Percentiles rank a stretch among this genome's conserved stretches.
Conservation (phyloP, 2,888 invertebrate genomes). For the Linnaemya tessellans region DNA sequence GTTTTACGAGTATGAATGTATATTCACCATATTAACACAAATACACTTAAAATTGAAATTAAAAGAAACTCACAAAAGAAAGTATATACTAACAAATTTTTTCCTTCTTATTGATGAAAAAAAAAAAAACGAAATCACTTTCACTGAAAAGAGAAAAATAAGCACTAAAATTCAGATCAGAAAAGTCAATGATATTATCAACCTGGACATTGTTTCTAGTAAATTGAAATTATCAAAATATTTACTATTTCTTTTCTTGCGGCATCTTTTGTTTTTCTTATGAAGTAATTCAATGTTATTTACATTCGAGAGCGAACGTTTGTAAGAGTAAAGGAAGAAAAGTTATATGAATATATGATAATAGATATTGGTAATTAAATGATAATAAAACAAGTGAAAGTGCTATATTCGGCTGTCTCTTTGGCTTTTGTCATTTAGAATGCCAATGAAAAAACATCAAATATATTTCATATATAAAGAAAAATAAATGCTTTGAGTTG, state of each 20-base stretch:
- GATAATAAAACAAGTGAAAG: no score
- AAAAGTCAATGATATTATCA: slow-evolving; percentile 6
- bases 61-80: slow-evolving; percentile 56
- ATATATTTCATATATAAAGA: no score
- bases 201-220: no score
- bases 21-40: slow-evolving; percentile 11
- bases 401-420: no score
- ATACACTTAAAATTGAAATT: slow-evolving; percentile 5
- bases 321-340: background rate
- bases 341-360: background rate
- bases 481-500: no score
- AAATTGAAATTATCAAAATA: no score
- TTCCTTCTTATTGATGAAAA: slow-evolving; percentile 16
- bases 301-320: background rate
- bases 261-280: background rate
- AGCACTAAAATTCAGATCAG: slow-evolving; percentile 1
- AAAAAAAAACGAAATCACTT: slow-evolving; percentile 46
- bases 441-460: no score
- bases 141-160: slow-evolving; percentile 16
- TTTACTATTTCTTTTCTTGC: slow-evolving; percentile 16
- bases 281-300: slow-evolving; percentile 7
- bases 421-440: no score
- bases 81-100: slow-evolving; percentile 51
- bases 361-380: slow-evolving; percentile 34
- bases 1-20: no score